Conservation (phyloP, 2,797 vertebrate genomes). For the Eurystomus glaucurus region DNA sequence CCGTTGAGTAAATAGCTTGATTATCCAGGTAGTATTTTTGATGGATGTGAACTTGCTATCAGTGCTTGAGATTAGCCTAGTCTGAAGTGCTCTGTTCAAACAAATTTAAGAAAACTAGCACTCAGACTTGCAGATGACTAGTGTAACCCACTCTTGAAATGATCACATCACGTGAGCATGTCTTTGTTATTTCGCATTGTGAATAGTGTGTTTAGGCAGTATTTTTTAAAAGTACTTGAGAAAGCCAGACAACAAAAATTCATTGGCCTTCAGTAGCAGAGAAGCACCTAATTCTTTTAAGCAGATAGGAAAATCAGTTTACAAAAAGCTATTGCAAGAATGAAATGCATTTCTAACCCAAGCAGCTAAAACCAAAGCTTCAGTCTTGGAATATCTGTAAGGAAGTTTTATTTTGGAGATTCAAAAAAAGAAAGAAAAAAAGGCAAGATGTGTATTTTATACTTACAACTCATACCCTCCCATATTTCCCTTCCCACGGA, state of each 20-base stretch:
- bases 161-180: neutral
- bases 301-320: neutral
- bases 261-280: neutral
- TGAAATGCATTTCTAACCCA: neutral
- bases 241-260: neutral
- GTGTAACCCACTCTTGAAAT: neutral
- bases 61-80: neutral
- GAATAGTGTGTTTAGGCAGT: neutral
- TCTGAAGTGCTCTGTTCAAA: neutral
- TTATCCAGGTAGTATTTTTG: neutral
- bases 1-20: neutral
- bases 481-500: neutral
- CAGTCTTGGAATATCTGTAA: neutral
- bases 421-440: neutral
- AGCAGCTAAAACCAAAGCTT: neutral
- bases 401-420: neutral
- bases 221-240: neutral
- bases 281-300: neutral
- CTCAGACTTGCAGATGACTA: neutral
- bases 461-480: neutral
- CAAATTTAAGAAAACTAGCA: neutral
- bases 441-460: neutral
- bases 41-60: neutral
- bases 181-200: neutral
- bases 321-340: neutral